Evolutionary conservation across 2,113 vertebrate species (phyloP).

Genomic region (Odontophorus gujanensis): DNA sequence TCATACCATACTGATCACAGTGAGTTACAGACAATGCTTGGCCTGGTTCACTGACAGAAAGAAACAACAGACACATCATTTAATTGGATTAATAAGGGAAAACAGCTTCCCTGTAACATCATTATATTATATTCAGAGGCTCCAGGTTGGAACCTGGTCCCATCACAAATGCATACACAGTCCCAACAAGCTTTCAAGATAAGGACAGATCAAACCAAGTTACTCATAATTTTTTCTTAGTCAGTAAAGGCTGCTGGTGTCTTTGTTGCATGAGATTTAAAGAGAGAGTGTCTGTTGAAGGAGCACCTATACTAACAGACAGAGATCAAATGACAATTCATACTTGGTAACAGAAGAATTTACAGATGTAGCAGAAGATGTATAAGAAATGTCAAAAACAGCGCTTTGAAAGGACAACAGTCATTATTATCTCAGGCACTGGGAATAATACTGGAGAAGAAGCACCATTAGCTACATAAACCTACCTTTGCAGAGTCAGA

Average conservation of each 20-base stretch:
- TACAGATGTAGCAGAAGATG: not conserved
- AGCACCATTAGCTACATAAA: not conserved
- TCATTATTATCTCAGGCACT: not conserved
- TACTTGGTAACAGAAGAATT: not conserved
- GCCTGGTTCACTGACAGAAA: not conserved
- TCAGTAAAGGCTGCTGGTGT: not conserved
- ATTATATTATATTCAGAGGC: not conserved
- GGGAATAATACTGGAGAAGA: not conserved
- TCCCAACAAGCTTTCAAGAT: not conserved
- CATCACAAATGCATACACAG: not conserved
- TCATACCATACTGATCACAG: not conserved
- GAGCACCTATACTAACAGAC: not conserved
- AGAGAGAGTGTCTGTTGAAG: not conserved
- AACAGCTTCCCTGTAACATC: not conserved
- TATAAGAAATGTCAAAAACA: not conserved
- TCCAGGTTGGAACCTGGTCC: not conserved
- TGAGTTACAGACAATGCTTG: not conserved
- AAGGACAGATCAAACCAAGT: not conserved
- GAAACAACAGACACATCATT: not conserved
- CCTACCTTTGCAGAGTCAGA: constrained; percentile 93
- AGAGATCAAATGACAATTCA: not conserved
- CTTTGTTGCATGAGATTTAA: not conserved
- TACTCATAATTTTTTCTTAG: not conserved
- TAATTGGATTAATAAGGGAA: constrained; percentile 14
- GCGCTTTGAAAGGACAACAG: not conserved